Evolutionary conservation across 64 coral and sea anemone species (phyloP).

Genomic region (Porites lutea): DNA sequence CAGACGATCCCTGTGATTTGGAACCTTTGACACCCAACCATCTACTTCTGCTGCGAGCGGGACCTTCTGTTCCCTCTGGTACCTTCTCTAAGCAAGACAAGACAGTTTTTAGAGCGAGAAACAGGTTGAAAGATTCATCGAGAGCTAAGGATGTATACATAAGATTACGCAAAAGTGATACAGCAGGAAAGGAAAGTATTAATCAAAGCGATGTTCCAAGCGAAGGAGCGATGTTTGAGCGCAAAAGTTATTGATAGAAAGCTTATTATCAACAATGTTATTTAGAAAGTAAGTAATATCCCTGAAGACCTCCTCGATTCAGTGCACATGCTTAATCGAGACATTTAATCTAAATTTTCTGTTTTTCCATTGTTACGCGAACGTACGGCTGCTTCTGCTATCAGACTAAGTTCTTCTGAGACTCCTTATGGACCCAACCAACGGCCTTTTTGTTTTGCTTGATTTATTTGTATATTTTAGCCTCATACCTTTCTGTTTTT

Average conservation of each 20-base stretch:
- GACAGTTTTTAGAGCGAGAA: not conserved
- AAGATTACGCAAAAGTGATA: no score
- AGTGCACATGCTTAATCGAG: not conserved
- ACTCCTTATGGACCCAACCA: not conserved
- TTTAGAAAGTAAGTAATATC: slow-evolving; percentile 2
- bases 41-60: not conserved
- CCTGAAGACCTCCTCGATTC: not conserved
- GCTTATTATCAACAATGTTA: no score
- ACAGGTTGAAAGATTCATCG: no score
- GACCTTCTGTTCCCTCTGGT: not conserved
- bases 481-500: no score
- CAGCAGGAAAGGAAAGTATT: no score
- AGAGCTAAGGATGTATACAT: no score
- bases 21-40: not conserved
- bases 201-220: no score
- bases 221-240: no score
- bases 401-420: not conserved
- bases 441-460: not conserved
- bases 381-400: not conserved
- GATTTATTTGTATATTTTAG: not conserved
- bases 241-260: no score
- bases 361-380: not conserved
- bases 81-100: not conserved
- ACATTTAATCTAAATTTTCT: not conserved
- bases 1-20: not conserved